These are phyloP conservation scores for Pseudomyrmex flavicornis DNA, from an alignment of 1,140 invertebrate genomes.

Conservation along the genomic window DNA sequence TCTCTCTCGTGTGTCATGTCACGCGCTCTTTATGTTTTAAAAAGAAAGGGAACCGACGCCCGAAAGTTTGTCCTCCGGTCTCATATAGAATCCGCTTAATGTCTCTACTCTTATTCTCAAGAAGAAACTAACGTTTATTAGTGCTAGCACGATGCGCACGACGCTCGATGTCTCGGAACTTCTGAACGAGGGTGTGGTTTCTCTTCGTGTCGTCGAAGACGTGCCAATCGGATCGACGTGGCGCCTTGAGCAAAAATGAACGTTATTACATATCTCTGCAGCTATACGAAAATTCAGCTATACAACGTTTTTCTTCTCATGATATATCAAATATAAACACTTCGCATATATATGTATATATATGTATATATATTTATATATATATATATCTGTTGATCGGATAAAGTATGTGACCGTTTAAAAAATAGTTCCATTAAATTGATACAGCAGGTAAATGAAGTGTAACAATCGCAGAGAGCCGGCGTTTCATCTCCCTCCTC, in stretches of 20 bases:
- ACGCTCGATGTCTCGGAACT: slow-evolving; percentile 64
- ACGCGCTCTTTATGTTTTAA: slow-evolving; percentile 34
- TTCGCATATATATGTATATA: neutral
- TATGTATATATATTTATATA: too few relatives aligned
- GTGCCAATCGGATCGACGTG: slow-evolving; percentile 43
- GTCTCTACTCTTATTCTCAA: slow-evolving; percentile 32
- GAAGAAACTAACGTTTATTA: slow-evolving; percentile 38
- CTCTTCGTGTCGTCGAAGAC: slow-evolving; percentile 1
- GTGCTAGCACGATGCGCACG: slow-evolving; percentile 40
- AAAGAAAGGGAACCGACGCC: slow-evolving; percentile 30
- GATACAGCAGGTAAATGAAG: slow-evolving; percentile 4
- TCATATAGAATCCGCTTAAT: slow-evolving; percentile 46
- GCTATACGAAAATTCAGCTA: neutral
- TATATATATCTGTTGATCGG: slow-evolving; percentile 9
- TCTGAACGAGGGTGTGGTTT: slow-evolving; percentile 21
- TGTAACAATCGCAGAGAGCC: neutral
- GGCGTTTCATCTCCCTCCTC: neutral
- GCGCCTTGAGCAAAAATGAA: slow-evolving; percentile 30
- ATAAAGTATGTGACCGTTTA: neutral
- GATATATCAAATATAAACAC: slow-evolving; percentile 44
- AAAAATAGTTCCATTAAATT: neutral
- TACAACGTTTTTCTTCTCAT: neutral
- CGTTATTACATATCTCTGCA: neutral
- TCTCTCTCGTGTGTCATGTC: slow-evolving; percentile 21
- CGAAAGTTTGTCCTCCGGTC: slow-evolving; percentile 9